These are phyloP conservation scores for Crenuchus spilurus DNA, from an alignment of 2,797 vertebrate species.

Conservation along the genomic window DNA sequence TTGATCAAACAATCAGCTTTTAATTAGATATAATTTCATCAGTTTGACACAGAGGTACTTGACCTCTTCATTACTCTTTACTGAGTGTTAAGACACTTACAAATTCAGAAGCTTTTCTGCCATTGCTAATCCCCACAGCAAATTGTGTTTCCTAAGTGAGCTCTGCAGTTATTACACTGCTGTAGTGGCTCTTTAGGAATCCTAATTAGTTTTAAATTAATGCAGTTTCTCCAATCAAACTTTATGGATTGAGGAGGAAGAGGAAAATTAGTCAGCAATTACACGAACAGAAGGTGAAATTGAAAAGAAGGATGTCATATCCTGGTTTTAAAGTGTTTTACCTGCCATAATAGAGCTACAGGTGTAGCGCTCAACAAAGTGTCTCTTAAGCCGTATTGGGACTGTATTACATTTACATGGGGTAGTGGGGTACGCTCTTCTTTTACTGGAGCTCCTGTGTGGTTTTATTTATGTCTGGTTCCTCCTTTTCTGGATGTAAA, in stretches of 20 bases:
- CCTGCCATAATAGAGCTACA: neutral
- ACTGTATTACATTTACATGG: neutral
- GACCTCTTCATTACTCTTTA: too few relatives aligned
- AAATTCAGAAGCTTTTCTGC: constrained; percentile 21
- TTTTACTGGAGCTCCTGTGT: too few relatives aligned
- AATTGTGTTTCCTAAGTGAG: constrained; percentile 26
- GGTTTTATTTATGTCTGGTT: too few relatives aligned
- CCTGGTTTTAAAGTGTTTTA: neutral
- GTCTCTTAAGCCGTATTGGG: neutral
- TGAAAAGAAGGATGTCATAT: neutral
- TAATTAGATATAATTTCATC: neutral
- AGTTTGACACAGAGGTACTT: neutral
- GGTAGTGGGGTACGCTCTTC: too few relatives aligned
- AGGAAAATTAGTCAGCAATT: constrained; percentile 67
- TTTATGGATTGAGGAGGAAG: constrained; percentile 68
- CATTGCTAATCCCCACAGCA: constrained; percentile 16
- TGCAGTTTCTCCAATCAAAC: constrained; percentile 67
- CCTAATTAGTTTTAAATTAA: constrained; percentile 73
- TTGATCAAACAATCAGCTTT: constrained; percentile 15
- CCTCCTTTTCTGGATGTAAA: too few relatives aligned
- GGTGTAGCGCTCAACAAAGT: too few relatives aligned
- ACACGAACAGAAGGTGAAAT: constrained; percentile 67
- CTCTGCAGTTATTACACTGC: constrained; percentile 42
- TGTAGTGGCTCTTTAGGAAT: constrained; percentile 54
- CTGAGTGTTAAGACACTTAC: neutral